phyloP scores from a whole-genome alignment of 2,797 vertebrate species.

The Leptoclinus maculatus region DNA sequence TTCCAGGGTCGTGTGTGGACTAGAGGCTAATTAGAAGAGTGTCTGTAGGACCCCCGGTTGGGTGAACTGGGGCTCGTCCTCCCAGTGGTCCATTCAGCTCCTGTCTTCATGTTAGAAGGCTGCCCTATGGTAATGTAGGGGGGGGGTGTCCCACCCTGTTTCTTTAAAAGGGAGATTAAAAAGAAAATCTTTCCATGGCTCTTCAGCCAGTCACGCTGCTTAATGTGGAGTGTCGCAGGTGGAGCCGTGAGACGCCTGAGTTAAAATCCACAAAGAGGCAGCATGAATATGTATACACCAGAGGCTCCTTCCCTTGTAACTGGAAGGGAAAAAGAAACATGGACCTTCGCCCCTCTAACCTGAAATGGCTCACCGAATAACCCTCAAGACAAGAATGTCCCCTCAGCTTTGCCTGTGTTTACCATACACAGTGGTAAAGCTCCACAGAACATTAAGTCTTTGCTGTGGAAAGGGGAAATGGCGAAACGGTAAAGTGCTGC shows the following conservation, averaged over 20 bases:
- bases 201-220: conserved; percentile 67
- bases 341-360: conserved; percentile 20
- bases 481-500: neutral
- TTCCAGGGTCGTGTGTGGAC: conserved; percentile 62
- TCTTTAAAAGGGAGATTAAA: conserved; percentile 73
- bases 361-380: conserved; percentile 27
- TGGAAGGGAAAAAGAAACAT: conserved; percentile 14
- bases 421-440: neutral
- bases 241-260: conserved; percentile 10
- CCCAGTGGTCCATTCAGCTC: conserved; percentile 78
- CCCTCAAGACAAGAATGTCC: neutral
- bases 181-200: conserved; percentile 71
- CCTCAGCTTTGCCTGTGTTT: conserved; percentile 23
- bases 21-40: conserved; percentile 72
- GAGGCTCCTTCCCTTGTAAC: conserved; percentile 20
- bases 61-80: conserved; percentile 51
- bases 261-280: conserved; percentile 50
- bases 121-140: conserved; percentile 74
- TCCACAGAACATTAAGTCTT: neutral
- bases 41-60: conserved; percentile 52
- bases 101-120: conserved; percentile 56
- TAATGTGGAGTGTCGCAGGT: conserved; percentile 55
- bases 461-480: conserved; percentile 20
- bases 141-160: conserved; percentile 28
- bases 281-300: conserved; percentile 58